A percentile compares a stretch with the other conserved stretches of the same genome.
Conservation (phyloP, 2,888 invertebrate genomes). For the Empis stercorea region DNA sequence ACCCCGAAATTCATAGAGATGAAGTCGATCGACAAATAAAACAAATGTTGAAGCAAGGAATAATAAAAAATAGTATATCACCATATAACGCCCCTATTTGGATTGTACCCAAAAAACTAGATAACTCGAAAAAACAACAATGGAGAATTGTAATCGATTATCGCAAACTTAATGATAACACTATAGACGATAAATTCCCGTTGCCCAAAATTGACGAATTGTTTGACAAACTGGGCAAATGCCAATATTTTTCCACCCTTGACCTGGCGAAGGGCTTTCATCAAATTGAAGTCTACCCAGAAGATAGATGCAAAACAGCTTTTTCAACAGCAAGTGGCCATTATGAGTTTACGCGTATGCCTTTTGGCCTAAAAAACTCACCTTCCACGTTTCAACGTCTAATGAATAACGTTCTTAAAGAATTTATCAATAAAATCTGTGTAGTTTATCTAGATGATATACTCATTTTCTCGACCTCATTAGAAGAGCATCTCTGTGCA, state of each 20-base stretch:
- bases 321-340: background rate
- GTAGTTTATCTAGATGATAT: constrained; percentile 13
- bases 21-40: constrained; percentile 10
- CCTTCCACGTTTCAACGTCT: constrained; percentile 10
- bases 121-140: background rate
- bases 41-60: constrained; percentile 12
- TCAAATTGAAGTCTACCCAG: background rate
- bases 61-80: constrained; percentile 11
- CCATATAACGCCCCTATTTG: background rate
- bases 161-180: background rate
- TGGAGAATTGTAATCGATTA: background rate
- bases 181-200: background rate
- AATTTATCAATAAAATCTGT: constrained; percentile 9
- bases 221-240: background rate
- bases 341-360: background rate
- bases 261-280: background rate
- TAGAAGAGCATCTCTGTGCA: constrained; percentile 9
- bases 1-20: constrained; percentile 10
- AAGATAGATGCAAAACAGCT: constrained; percentile 1
- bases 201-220: background rate
- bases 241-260: background rate
- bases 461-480: constrained; percentile 8
- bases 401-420: constrained; percentile 11
- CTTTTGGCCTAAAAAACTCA: background rate
- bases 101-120: background rate